These are phyloP conservation scores for Clanis bilineata DNA, from an alignment of 2,888 invertebrate species.

Conservation along the genomic window DNA sequence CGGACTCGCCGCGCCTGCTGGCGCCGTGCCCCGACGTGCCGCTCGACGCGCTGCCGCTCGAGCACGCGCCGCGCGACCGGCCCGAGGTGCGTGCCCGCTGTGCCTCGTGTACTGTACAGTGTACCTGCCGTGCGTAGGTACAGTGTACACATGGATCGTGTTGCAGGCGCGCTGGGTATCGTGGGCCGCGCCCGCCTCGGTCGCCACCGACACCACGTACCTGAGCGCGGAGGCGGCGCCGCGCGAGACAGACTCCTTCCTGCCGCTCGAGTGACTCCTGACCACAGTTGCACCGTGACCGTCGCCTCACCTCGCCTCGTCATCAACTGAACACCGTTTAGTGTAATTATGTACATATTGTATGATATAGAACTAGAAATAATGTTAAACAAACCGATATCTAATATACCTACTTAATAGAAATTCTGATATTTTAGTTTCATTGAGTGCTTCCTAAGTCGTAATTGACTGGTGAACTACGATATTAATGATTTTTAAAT, in stretches of 20 bases:
- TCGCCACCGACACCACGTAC: slow-evolving; percentile 60
- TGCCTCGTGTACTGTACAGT: background rate
- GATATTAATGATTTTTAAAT: too few species aligned
- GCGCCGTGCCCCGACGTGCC: slow-evolving; percentile 90
- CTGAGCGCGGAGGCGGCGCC: slow-evolving; percentile 55
- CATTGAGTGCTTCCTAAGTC: too few species aligned
- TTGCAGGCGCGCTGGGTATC: slow-evolving; percentile 59
- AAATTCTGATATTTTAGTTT: too few species aligned
- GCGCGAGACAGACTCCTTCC: slow-evolving; percentile 46
- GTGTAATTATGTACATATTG: too few species aligned
- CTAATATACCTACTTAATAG: too few species aligned
- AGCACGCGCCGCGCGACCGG: slow-evolving; percentile 55
- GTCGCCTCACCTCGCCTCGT: background rate
- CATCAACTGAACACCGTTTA: too few species aligned
- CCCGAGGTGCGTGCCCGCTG: slow-evolving; percentile 39
- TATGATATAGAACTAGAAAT: too few species aligned
- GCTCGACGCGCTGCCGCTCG: slow-evolving; percentile 87
- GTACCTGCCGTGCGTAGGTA: background rate
- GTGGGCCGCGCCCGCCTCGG: slow-evolving; percentile 60
- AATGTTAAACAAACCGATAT: too few species aligned
- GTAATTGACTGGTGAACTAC: too few species aligned
- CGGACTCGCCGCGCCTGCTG: slow-evolving; percentile 88
- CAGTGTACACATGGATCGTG: background rate
- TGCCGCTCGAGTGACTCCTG: slow-evolving; percentile 12
- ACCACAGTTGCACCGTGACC: slow-evolving; percentile 10